Base-by-base conservation (phyloP, 2,113 vertebrate genomes). In the Spheniscus mendiculus region DNA sequence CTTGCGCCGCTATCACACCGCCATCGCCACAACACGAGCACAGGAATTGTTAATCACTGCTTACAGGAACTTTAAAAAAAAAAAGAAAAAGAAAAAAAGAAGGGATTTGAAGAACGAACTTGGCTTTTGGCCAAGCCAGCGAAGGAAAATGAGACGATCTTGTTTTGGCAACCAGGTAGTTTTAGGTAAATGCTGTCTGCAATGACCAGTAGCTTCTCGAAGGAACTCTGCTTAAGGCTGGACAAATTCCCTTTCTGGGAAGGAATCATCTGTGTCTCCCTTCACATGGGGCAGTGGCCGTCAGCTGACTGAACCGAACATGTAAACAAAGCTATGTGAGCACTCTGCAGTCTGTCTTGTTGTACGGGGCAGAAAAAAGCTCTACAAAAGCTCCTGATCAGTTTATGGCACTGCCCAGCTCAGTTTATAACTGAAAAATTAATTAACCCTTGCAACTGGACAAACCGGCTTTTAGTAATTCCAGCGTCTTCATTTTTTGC, bases 21-120 rank as follows among this genome's bases (percentile, higher is more conserved):
- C 65, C 96, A 77, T 87, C 49, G 3, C 47, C 0, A 1, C 87
- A 86, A 58, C 69, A 66, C 0, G 0, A 83, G n/a, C 42, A 47
- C 66, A 62, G n/a, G 53, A 79, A 53, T 73, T 84, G 56, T 83
- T 90, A 89, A 87, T 65, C 25, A 16, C 77, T 74, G 73, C 65
- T 89, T 20, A 29, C 15, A 22, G 73, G 44, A 94, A 50, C 45
- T 53, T 38, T 0, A 10, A 14, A 26, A n/a, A 32, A 38, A 25
- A 17, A 7, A 14, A 38, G 34, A 42, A 32, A 8, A 6, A 3
- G 2, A 7, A 0, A 4, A 5, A 20, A 29, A 26, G 3, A 19
- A 5, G 1, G 26, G 32, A 27, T 89, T 67, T 84, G 38, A 83
- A 90, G 23, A 84, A 71, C 38, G 9, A 92, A 67, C 36, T 74